Evolutionary conservation across 2,888 invertebrate species (phyloP), one percentile per base, ranked within the genome.

Genomic region (Hoplodrina ambigua): DNA sequence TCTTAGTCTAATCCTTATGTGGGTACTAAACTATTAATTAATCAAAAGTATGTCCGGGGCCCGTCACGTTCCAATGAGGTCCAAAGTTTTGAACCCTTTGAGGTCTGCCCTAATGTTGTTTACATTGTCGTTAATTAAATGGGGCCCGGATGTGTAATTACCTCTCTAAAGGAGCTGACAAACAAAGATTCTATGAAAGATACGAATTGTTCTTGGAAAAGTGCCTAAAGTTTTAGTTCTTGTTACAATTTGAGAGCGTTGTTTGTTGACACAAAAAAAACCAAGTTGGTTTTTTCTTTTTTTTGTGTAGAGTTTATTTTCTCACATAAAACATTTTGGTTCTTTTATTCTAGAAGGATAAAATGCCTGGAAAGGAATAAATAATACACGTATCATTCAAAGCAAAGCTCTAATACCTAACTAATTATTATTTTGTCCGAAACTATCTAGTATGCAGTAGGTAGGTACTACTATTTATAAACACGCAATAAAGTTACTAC

Each of bases 61-160:
- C 78, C 82, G 82, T 83, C 82, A 82, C 87, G 87, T 88, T 84
- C 87, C 84, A 83, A 86, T 85, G 86, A 86, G 85, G 84, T 76
- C 64, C 80, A 81, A 88, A 91, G 86, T 90, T 90, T 86, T 74
- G 58, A 84, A 85, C 87, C 89, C 87, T 89, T 88, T 92, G 92
- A 85, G 92, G 92, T 84, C 79, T 77, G 82, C 85, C 85, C 86
- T 92, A 91, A 93, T 93, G 90, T 90, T 92, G 90, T 91, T 93
- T 92, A 92, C 91, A 89, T 87, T 89, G 88, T 85, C 89, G 88
- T 89, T 91, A 90, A 91, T 91, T 92, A 90, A 91, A 91, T 88
- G 84, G 86, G 89, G 85, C 87, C 84, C 85, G 78, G 83, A 76
- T 84, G 87, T 85, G 81, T 83, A 85, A 89, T 89, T 89, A 90